Conservation (phyloP, 2,888 invertebrate species). For the Theretra japonica region DNA sequence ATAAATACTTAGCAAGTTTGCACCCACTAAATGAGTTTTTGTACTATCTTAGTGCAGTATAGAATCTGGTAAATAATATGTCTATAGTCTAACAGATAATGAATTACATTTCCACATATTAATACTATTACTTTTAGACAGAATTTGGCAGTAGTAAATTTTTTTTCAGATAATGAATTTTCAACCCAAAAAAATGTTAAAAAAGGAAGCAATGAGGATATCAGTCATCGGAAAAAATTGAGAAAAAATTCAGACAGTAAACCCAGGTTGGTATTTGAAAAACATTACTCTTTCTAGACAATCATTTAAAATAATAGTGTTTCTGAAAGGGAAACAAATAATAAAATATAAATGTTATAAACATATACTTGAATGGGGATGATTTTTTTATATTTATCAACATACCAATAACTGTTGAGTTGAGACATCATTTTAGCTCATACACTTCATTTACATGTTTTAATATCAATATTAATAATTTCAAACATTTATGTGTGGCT, state of each 20-base stretch:
- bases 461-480: not conserved
- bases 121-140: too few relatives aligned
- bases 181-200: slow-evolving; percentile 55
- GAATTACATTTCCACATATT: too few relatives aligned
- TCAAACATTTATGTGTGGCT: not conserved
- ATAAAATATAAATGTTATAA: not conserved
- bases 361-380: too few relatives aligned
- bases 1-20: too few relatives aligned
- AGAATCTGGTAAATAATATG: too few relatives aligned
- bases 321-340: not conserved
- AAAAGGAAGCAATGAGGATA: slow-evolving; percentile 62
- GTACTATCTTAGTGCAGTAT: too few relatives aligned
- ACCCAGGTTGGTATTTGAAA: slow-evolving; percentile 46
- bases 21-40: too few relatives aligned
- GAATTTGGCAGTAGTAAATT: not conserved
- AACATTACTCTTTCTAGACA: too few relatives aligned
- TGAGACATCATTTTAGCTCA: too few relatives aligned
- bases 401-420: not conserved
- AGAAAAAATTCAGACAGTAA: slow-evolving; percentile 62
- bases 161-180: slow-evolving; percentile 43
- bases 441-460: too few relatives aligned
- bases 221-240: slow-evolving; percentile 63
- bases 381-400: not conserved
- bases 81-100: too few relatives aligned
- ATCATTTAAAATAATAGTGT: not conserved